phyloP scores from a whole-genome alignment of 1,140 invertebrate genomes.

The Cylas formicarius region DNA sequence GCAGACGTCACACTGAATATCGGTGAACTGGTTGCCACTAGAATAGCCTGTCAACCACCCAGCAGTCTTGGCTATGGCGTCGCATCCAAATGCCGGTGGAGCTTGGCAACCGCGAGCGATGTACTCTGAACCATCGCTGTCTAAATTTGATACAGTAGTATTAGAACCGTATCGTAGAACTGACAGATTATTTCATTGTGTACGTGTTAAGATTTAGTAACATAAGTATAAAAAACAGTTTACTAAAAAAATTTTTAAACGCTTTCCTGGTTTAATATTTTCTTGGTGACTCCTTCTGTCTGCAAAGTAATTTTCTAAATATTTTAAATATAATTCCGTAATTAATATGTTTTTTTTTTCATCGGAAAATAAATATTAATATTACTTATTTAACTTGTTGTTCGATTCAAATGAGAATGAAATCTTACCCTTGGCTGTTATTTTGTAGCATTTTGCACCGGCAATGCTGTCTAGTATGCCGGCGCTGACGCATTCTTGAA shows the following conservation, averaged over 20 bases:
- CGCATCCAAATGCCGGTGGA: slow-evolving; percentile 32
- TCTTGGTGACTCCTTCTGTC: no score
- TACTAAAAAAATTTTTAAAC: no score
- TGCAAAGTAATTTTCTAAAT: no score
- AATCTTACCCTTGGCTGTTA: slow-evolving; percentile 28
- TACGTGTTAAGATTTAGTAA: no score
- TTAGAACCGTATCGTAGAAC: slow-evolving; percentile 3
- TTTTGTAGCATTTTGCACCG: slow-evolving; percentile 30
- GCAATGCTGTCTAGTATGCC: slow-evolving; percentile 20
- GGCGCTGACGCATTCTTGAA: slow-evolving; percentile 24
- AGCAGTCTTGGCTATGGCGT: slow-evolving; percentile 39
- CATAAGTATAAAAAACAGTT: no score
- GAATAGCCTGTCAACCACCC: slow-evolving; percentile 15
- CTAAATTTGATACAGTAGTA: no score
- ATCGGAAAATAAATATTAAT: no score
- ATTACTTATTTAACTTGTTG: no score
- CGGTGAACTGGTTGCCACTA: slow-evolving; percentile 15
- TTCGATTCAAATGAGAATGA: no score
- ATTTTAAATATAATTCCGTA: no score
- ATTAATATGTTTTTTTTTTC: no score
- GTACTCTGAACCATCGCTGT: slow-evolving; percentile 38
- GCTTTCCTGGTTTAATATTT: no score
- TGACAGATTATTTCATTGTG: not conserved
- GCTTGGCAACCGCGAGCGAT: slow-evolving; percentile 41
- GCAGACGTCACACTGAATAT: slow-evolving; percentile 23